Evolutionary conservation across 92 coral and sea anemone genomes (phyloP), one percentile per base, ranked within the genome.

Genomic region (Siderastrea radians): DNA sequence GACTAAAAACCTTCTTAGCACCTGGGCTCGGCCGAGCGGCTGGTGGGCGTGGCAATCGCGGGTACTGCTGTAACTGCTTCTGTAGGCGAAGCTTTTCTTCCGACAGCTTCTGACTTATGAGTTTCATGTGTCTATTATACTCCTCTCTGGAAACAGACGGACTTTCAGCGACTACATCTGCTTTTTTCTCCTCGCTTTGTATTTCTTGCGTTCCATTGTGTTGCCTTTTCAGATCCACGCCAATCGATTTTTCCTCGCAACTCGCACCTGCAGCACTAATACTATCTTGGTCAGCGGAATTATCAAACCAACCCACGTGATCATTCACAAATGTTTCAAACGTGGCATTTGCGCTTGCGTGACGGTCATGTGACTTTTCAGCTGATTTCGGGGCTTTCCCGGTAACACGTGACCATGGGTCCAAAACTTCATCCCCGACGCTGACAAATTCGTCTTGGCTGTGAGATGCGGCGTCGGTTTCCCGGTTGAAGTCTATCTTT

Each of bases 121-220:
- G 83, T 84, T 90, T 93, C 61, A 98, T 98, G 76, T 98, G 99
- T 78, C 92, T 89, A 73, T 98, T 95, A 76, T 98, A 98, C 71
- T 98, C 99, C 55, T 96, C 96, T 3, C 98, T 90, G 44, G 96
- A 91, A 4, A 89, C 77, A 17, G 90, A 64, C 10, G 90, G 80
- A 64, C 73, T 66, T 78, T 84, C 91, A 81, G 55, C 70, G 50
- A 57, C 79, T 45, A 17, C 85, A n/a, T 38, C 62, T 44, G 76
- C 79, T 54, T 77, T 54, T 72, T 68, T 86, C 70, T 74, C 84
- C 55, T 79, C 83, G 6, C 75, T 84, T 47, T 47, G 62, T 5
- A 48, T 11, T 51, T 72, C 85, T 9, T 61, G 67, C 54, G 57
- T 49, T 26, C 72, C 79, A 46, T 71, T 72, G 83, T 72, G 61